phyloP scores from a whole-genome alignment of 2,888 invertebrate genomes.

The Melinaea marsaeus region DNA sequence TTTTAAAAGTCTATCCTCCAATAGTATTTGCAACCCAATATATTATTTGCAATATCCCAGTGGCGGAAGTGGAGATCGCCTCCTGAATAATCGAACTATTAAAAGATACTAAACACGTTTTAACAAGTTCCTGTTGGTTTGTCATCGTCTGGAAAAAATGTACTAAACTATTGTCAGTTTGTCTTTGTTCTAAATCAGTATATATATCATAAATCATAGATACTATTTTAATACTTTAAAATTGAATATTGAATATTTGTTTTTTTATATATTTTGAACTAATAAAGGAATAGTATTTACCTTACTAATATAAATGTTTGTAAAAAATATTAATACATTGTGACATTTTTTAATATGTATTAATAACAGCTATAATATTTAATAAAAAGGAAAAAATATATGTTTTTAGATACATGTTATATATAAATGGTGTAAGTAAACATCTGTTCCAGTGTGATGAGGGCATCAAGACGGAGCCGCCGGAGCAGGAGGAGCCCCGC shows the following conservation, averaged over 20 bases:
- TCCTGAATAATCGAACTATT: constrained; percentile 57
- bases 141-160: constrained; percentile 14
- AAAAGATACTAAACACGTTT: constrained; percentile 31
- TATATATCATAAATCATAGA: no score
- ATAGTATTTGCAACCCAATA: neutral
- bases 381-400: no score
- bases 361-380: neutral
- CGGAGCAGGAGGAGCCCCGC: constrained; percentile 81
- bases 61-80: constrained; percentile 59
- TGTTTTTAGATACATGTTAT: no score
- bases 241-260: neutral
- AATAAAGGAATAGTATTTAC: neutral
- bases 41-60: constrained; percentile 43
- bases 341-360: neutral
- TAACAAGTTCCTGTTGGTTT: constrained; percentile 34
- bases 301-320: neutral
- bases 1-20: no score
- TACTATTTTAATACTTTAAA: no score
- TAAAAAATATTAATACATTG: neutral
- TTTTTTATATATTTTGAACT: neutral
- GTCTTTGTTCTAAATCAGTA: neutral
- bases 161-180: neutral
- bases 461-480: constrained; percentile 76
- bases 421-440: no score
- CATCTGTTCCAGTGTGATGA: constrained; percentile 68